Evolutionary conservation across 2,888 invertebrate genomes (phyloP), one percentile per base, ranked within the genome.

Genomic region (Priocnemis perturbator): DNA sequence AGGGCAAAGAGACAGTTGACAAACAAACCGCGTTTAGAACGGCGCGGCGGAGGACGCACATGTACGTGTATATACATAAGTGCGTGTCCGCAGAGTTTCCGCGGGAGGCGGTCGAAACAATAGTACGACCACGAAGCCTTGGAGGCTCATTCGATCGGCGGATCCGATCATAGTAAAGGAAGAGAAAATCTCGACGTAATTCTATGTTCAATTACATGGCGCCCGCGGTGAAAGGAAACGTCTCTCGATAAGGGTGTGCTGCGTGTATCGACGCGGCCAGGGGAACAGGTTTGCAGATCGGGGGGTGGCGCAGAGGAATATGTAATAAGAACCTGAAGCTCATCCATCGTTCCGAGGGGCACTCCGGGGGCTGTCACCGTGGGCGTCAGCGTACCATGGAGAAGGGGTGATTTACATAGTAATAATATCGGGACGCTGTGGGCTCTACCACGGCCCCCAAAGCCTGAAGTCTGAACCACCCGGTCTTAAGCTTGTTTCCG

Each of bases 361-460:
- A 86, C 85, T 80, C 85, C 83, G 80, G 85, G 85, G 86, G 87
- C 87, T 88, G 87, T 87, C 87, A 88, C 88, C 85, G 86, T 86
- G 82, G 86, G 88, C 87, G 87, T 87, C 85, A 84, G 83, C 82
- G 75, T 69, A 71, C 69, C 70, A 64, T 68, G 78, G 78, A 78
- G 79, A 77, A 79, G 82, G 83, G 83, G 85, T 88, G 87, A 89
- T 89, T 89, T 89, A 88, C 89, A 89, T 89, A 88, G 89, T 89
- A 89, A 89, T 89, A 89, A 89, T 89, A 89, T 88, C 85, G 85
- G 85, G 83, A 81, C 82, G 80, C 72, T 67, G 37, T 37, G 61
- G 52, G 69, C 66, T 67, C 56, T 56, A 61, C 68, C 69, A 69
- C 60, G 68, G 57, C 69, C 37, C 26, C 60, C 45, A 50, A 60